A percentile compares a stretch with the other conserved stretches of the same genome.
Conservation (phyloP, 2,888 invertebrate species). For the Emmelina monodactyla region DNA sequence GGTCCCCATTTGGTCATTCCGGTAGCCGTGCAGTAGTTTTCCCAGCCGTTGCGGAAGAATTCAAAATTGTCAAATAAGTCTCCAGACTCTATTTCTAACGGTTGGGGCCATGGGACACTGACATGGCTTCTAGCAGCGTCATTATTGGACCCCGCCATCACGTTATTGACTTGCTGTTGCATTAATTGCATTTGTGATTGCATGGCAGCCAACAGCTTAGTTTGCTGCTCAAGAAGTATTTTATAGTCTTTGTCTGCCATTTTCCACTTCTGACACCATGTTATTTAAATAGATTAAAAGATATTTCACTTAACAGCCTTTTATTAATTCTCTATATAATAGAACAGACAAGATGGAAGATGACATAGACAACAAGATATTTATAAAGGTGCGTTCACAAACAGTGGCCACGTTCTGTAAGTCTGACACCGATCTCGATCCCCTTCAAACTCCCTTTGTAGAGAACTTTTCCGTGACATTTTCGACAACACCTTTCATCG, state of each 20-base stretch:
- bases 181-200: background rate
- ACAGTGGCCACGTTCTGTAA: too few relatives aligned
- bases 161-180: background rate
- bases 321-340: too few relatives aligned
- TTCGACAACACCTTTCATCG: too few relatives aligned
- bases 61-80: slow-evolving; percentile 1
- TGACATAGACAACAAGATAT: too few relatives aligned
- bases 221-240: background rate
- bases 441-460: too few relatives aligned
- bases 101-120: slow-evolving; percentile 3
- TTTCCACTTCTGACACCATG: slow-evolving; percentile 1
- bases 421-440: too few relatives aligned
- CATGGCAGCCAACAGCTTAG: background rate
- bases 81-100: background rate
- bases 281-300: too few relatives aligned
- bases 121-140: background rate
- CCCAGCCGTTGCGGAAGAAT: background rate
- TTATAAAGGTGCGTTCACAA: too few relatives aligned
- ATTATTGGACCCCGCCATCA: background rate
- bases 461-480: too few relatives aligned
- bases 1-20: slow-evolving; percentile 4
- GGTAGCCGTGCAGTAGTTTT: slow-evolving; percentile 2
- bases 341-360: too few relatives aligned
- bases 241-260: background rate
- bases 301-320: too few relatives aligned